Evolutionary conservation across 2,113 vertebrate species (phyloP).

Genomic region (Psilopogon haemacephalus): DNA sequence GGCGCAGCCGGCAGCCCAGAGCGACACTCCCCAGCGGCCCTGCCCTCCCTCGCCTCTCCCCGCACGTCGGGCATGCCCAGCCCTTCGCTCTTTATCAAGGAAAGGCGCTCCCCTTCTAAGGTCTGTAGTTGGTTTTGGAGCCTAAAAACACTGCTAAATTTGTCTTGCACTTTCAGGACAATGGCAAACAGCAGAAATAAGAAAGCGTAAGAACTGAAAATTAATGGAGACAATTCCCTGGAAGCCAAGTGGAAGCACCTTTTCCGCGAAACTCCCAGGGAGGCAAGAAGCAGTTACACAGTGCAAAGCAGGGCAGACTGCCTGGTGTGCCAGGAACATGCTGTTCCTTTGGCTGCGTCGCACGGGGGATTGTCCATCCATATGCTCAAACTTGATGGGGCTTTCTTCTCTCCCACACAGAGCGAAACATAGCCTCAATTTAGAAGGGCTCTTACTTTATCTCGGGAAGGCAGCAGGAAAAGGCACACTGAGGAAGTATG

Average conservation of each 20-base stretch:
- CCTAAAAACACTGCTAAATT: background rate
- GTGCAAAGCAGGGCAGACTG: slow-evolving; percentile 25
- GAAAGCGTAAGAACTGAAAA: background rate
- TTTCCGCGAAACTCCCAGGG: background rate
- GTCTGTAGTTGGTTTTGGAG: background rate
- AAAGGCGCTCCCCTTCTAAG: background rate
- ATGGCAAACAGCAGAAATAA: background rate
- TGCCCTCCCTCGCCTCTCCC: background rate
- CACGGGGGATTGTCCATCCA: background rate
- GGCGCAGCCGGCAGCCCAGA: background rate
- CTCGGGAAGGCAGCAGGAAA: background rate
- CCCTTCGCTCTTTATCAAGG: background rate
- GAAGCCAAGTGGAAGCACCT: background rate
- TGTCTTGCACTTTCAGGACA: background rate
- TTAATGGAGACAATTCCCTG: background rate
- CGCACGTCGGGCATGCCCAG: background rate
- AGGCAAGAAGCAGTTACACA: background rate
- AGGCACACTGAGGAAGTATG: background rate
- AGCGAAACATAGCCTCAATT: background rate
- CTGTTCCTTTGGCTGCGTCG: slow-evolving; percentile 7
- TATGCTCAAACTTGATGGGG: background rate
- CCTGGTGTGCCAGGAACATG: slow-evolving; percentile 24
- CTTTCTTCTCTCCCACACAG: background rate
- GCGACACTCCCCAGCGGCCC: background rate
- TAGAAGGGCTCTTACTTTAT: background rate